A percentile compares a stretch with the other conserved stretches of the same genome.
Evolutionary conservation across 2,888 invertebrate genomes (phyloP).

Genomic region (Didymodactylos carnosus): DNA sequence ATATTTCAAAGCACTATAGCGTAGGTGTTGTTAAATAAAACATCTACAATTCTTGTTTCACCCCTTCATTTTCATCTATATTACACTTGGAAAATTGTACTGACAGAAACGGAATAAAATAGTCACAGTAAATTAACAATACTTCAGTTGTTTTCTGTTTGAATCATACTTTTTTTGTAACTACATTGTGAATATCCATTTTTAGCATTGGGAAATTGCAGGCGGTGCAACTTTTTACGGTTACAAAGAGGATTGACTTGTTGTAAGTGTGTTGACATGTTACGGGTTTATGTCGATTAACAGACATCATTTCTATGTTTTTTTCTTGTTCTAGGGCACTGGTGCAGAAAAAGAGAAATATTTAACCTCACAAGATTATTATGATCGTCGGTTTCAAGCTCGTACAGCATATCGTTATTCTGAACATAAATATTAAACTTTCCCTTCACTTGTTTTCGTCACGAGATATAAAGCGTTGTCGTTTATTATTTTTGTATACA

Average conservation of each 20-base stretch:
- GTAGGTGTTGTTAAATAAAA: no score
- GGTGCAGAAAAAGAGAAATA: not conserved
- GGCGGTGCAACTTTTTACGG: not conserved
- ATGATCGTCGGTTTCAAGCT: slow-evolving; percentile 5
- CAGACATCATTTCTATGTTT: not conserved
- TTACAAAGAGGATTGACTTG: not conserved
- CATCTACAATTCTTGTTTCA: no score
- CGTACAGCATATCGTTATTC: not conserved
- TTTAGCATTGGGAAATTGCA: slow-evolving; percentile 9
- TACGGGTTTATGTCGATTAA: not conserved
- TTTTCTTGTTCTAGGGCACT: no score
- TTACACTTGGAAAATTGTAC: no score
- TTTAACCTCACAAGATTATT: slow-evolving; percentile 2
- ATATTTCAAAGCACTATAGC: no score
- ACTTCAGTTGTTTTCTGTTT: no score
- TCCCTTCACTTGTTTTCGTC: not conserved
- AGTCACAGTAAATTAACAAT: no score
- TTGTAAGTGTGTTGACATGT: not conserved
- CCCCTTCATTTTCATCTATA: no score
- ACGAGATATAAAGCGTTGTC: not conserved
- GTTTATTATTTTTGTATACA: no score
- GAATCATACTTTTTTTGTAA: no score
- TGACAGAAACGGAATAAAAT: no score
- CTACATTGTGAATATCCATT: no score
- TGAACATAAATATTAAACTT: slow-evolving; percentile 4